Conservation (phyloP, 2,113 vertebrate genomes). For the Microcebus ravelobensis region DNA sequence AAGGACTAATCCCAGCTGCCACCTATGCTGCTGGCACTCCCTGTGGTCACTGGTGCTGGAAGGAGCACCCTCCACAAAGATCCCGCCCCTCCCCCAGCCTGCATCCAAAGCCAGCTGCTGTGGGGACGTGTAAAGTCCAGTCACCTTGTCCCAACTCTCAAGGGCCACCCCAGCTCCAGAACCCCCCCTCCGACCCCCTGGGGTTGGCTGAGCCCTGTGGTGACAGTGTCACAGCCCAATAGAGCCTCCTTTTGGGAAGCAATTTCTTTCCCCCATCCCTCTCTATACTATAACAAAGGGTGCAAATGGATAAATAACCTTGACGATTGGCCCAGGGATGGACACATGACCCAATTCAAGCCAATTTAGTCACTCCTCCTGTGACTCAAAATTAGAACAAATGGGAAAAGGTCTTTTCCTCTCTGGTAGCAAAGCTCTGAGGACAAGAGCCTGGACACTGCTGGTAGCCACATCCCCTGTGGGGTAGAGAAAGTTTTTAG, state of each 20-base stretch:
- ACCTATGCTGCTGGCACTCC: not conserved
- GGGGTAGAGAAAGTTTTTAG: not conserved
- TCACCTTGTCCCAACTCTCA: not conserved
- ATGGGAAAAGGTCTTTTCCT: not conserved
- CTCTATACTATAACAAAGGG: not conserved
- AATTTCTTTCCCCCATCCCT: not conserved
- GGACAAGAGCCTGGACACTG: not conserved
- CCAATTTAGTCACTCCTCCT: not conserved
- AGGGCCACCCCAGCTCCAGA: not conserved
- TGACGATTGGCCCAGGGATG: not conserved
- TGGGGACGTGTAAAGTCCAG: not conserved
- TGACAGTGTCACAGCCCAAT: not conserved
- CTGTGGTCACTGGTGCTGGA: fast-evolving
- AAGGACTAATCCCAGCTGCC: not conserved
- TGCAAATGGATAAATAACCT: not conserved
- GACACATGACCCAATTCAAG: not conserved
- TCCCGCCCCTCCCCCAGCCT: not conserved
- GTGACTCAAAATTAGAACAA: not conserved
- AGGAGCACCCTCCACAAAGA: not conserved
- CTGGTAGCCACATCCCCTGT: not conserved
- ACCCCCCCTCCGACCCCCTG: not conserved
- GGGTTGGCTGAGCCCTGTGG: not conserved
- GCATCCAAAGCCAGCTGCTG: not conserved
- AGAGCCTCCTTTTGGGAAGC: not conserved
- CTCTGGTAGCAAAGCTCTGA: not conserved